Evolutionary conservation across 1,140 invertebrate genomes (phyloP).

Genomic region (Bombus soroeensis): DNA sequence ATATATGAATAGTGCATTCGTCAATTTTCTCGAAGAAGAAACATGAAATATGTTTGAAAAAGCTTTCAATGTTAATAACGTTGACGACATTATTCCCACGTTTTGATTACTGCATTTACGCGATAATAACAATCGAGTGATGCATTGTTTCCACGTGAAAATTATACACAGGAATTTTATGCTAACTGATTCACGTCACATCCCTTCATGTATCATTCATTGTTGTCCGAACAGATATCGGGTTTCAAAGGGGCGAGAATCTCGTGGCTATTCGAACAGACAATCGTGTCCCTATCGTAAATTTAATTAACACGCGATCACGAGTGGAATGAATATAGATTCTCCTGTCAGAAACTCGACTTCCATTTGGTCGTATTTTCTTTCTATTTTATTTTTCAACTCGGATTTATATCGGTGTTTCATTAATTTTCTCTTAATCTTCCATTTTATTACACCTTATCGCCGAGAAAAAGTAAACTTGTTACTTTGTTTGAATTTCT

Average conservation of each 20-base stretch:
- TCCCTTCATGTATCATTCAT: conserved; percentile 17
- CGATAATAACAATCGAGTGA: neutral
- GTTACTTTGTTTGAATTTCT: neutral
- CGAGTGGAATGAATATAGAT: neutral
- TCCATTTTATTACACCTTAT: neutral
- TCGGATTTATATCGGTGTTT: neutral
- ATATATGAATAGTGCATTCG: neutral
- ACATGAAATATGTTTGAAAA: neutral
- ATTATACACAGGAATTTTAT: neutral
- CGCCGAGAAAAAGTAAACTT: neutral
- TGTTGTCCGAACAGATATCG: neutral
- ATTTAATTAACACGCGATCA: neutral
- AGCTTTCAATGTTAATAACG: neutral
- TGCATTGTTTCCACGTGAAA: neutral
- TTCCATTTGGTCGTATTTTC: neutral
- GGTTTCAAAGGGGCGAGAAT: neutral
- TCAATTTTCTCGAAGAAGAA: too few species aligned
- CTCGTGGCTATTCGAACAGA: neutral
- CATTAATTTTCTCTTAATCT: neutral
- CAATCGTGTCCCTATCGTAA: too few species aligned
- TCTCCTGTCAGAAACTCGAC: too few species aligned
- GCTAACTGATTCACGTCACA: neutral
- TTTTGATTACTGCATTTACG: neutral
- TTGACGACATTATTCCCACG: neutral
- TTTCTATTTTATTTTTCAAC: neutral